Base-by-base conservation (phyloP, 2,888 invertebrate genomes). In the Drosophila villosipedis region DNA sequence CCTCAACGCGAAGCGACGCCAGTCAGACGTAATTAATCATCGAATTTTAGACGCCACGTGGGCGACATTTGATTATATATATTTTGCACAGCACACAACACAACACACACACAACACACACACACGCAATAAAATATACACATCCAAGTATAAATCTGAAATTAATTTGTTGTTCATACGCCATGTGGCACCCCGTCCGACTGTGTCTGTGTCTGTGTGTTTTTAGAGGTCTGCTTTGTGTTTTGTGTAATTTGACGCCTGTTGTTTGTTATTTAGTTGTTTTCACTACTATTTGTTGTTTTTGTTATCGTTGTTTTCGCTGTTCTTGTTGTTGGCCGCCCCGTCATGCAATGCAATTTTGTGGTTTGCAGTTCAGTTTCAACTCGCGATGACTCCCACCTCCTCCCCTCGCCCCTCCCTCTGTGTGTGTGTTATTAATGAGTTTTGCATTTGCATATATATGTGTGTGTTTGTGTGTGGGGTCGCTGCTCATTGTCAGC, bases 231-330 rank as follows among this genome's bases (percentile, higher is more conserved):
- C 68, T 83, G 84, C 78, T 79, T 73, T 80, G 68, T 82, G 78
- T 73, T 82, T 78, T 88, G 86, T 90, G 90, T 89, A 90, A 89
- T 83, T 87, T 87, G 86, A 90, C 86, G 86, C 86, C 86, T 86
- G 84, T 90, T 85, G 88, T 86, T 90, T 86, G 90, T 90, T 89
- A 86, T 86, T 86, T 86, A 90, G 85, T 86, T 86, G 86, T 86
- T 85, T 90, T 84, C 39, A 6, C n/a, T 12, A 5, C 39, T 28
- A 28, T 22, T 14, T 30, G 22, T 16, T 31, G 10, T 19, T 22
- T 6, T 22, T 55, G 73, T 83, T 76, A 50, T 41, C n/a, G 12
- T n/a, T 85, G 83, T 28, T 22, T 22, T 14, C 22, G 3, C 1
- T n/a, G 14, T 31, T 31, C 9, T 37, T 16, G 35, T 35, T 55